Percentiles rank a stretch among this genome's conserved stretches.
These are phyloP conservation scores for Cassiopea andromeda DNA, from an alignment of 30 jellyfish, hydroid and myxozoan genomes.

Conservation along the genomic window DNA sequence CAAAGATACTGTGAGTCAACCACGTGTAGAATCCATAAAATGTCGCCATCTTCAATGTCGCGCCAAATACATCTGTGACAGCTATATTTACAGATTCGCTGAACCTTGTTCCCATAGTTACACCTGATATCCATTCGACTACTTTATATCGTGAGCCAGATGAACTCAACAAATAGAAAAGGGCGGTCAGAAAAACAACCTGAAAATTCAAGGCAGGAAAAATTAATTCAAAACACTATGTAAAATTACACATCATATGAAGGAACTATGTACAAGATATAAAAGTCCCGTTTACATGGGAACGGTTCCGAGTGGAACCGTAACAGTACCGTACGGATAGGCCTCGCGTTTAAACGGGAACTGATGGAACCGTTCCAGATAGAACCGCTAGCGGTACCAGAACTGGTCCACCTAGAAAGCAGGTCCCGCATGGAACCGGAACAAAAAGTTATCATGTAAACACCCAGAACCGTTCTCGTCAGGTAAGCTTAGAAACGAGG, in stretches of 20 bases:
- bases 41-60: slow-evolving; percentile 92
- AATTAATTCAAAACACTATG: not conserved
- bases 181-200: slow-evolving; percentile 84
- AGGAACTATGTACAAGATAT: not conserved
- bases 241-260: not conserved
- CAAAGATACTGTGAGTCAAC: slow-evolving; percentile 90
- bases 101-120: slow-evolving; percentile 96
- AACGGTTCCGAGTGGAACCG: too few species aligned
- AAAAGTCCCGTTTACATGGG: too few species aligned
- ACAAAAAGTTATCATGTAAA: too few species aligned
- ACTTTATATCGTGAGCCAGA: slow-evolving; percentile 87
- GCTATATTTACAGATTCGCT: slow-evolving; percentile 91
- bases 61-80: slow-evolving; percentile 94
- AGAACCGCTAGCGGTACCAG: too few species aligned
- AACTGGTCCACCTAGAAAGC: too few species aligned
- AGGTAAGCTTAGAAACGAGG: too few species aligned
- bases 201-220: not conserved
- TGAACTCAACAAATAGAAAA: slow-evolving; percentile 86
- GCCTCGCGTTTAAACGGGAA: too few species aligned
- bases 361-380: too few species aligned
- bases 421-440: too few species aligned
- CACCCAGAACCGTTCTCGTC: too few species aligned
- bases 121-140: slow-evolving; percentile 88
- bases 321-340: too few species aligned
- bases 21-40: slow-evolving; percentile 96